phyloP scores from a whole-genome alignment of 2,113 vertebrate species.

The Mastomys natalensis region DNA sequence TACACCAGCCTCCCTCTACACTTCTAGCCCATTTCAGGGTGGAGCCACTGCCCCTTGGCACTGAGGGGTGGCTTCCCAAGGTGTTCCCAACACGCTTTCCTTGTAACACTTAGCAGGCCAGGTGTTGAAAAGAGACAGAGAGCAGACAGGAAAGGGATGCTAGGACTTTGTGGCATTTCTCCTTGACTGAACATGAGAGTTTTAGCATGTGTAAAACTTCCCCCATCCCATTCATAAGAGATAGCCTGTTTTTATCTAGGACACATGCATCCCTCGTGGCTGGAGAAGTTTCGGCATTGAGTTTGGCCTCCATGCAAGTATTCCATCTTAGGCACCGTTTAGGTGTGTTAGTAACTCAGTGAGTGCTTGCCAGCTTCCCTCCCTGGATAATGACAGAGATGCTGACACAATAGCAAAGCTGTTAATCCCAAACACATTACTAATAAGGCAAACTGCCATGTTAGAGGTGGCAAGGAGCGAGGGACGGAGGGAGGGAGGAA shows the following conservation, averaged over 20 bases:
- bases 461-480: conserved; percentile 37
- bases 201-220: conserved; percentile 81
- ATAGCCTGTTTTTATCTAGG: conserved; percentile 82
- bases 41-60: not conserved
- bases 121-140: conserved; percentile 73
- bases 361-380: conserved; percentile 76
- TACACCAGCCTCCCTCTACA: not conserved
- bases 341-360: conserved; percentile 77
- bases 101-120: not conserved
- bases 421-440: conserved; percentile 74
- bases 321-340: conserved; percentile 15
- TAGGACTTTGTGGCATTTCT: conserved; percentile 85
- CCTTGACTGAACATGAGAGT: conserved; percentile 84
- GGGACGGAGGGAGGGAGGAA: not conserved
- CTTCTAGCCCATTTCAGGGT: conserved; percentile 19
- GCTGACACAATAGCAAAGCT: conserved; percentile 75
- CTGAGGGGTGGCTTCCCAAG: not conserved
- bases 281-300: conserved; percentile 75
- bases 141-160: conserved; percentile 85
- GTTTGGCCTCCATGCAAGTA: conserved; percentile 12
- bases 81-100: not conserved
- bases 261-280: conserved; percentile 73
- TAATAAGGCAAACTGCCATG: conserved; percentile 72
- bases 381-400: conserved; percentile 70
- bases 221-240: conserved; percentile 67